Evolutionary conservation across 1,140 invertebrate species (phyloP), one percentile per base, ranked within the genome.

Genomic region (Meteorus sp.): DNA sequence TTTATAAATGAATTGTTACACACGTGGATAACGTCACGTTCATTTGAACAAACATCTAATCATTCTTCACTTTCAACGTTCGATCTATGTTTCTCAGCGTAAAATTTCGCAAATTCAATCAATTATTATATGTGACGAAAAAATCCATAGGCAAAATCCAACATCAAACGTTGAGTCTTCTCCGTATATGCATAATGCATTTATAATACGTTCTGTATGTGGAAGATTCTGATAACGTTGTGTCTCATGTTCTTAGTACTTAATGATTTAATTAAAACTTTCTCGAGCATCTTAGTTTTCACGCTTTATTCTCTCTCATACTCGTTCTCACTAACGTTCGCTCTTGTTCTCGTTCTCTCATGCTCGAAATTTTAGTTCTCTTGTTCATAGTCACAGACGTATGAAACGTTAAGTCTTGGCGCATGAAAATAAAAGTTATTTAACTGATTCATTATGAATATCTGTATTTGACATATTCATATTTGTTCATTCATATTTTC

Each of bases 241-340:
- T 64, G 54, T 67, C 47, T 66, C 44, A 55, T 65, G 44, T 64
- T 61, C 59, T 61, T 69, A 67, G 62, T 56, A 57, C 69, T 69
- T 65, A 73, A 65, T 69, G 66, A 68, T 67, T 75, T 70, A 67
- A 65, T 73, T 69, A 70, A 71, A 74, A 74, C 67, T 71, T 74
- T 73, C 62, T 67, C 65, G 66, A 63, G 64, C 66, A 59, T 70
- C 55, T 67, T 68, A 61, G 63, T 70, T 63, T 64, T 63, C 51
- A 61, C 71, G 69, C 63, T 25, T 11, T 48, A 13, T 11, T 67
- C 45, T 69, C 54, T 64, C 61, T 54, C 58, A 62, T 31, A 52
- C 43, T 58, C 43, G 60, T 45, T 29, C 50, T 35, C 67, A 64
- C 63, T 70, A 22, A 65, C 66, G 65, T 64, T 56, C 45, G 29